Evolutionary conservation across 2,888 invertebrate genomes (phyloP).

Genomic region (Caenorhabditis angaria): DNA sequence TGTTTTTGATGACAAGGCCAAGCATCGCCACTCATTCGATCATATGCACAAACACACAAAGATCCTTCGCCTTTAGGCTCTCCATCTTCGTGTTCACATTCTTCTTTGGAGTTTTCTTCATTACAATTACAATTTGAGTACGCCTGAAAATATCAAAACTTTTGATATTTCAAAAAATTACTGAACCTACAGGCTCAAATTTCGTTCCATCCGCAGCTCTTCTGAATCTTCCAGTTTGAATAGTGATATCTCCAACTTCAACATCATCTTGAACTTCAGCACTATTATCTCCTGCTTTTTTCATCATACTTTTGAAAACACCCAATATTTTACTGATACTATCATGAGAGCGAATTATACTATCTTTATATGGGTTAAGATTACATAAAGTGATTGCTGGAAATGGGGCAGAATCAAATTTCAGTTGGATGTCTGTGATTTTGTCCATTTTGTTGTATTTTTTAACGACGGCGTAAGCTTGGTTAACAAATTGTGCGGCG

Average conservation of each 20-base stretch:
- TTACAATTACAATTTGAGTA: conserved; percentile 50
- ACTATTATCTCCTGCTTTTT: conserved; percentile 51
- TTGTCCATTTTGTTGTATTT: conserved; percentile 67
- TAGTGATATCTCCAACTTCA: conserved; percentile 41
- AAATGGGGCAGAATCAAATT: conserved; percentile 69
- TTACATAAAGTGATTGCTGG: conserved; percentile 70
- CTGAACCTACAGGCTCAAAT: conserved; percentile 38
- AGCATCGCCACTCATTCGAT: conserved; percentile 57
- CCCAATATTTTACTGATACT: conserved; percentile 63
- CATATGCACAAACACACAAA: conserved; percentile 67
- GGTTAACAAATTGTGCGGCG: conserved; percentile 59
- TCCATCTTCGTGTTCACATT: too few relatives aligned
- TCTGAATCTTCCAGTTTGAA: conserved; percentile 26
- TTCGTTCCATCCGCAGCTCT: conserved; percentile 36
- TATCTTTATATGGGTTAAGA: conserved; percentile 67
- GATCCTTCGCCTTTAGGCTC: conserved; percentile 25
- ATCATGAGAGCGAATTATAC: conserved; percentile 60
- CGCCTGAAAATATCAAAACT: conserved; percentile 13
- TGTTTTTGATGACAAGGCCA: conserved; percentile 46
- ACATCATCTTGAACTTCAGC: conserved; percentile 30
- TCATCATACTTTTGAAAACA: conserved; percentile 59
- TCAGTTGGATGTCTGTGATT: conserved; percentile 68
- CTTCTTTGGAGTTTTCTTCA: too few relatives aligned
- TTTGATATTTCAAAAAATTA: conserved; percentile 3
- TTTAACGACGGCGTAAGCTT: conserved; percentile 61